Percentiles rank a stretch among this genome's conserved stretches.
Conservation (phyloP, 2,888 invertebrate genomes). For the Melieria omissa region DNA sequence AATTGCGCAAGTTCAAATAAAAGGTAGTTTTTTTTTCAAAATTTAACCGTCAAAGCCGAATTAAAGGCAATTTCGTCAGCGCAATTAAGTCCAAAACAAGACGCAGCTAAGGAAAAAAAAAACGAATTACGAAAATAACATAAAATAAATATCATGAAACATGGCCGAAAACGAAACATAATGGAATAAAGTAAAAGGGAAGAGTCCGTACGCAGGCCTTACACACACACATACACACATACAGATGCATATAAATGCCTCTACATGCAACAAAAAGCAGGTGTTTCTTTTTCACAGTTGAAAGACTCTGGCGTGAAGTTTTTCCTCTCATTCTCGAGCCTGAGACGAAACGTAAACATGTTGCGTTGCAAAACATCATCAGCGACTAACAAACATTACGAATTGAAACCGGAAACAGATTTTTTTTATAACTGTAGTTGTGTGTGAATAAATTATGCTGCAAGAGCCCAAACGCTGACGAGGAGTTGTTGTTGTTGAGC, state of each 20-base stretch:
- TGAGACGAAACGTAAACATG: neutral
- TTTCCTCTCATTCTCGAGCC: neutral
- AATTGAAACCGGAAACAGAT: constrained; percentile 22
- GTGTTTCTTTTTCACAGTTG: constrained; percentile 27
- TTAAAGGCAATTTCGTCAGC: constrained; percentile 28
- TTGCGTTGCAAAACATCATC: constrained; percentile 13
- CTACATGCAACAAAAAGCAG: constrained; percentile 1
- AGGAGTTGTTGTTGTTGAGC: too few species aligned
- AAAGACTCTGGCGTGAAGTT: constrained; percentile 16
- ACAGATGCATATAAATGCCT: neutral
- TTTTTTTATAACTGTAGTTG: constrained; percentile 20
- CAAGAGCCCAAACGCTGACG: neutral
- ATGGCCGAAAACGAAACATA: neutral
- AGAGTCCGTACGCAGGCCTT: too few species aligned
- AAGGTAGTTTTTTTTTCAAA: constrained; percentile 5
- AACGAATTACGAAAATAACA: neutral
- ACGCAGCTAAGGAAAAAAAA: constrained; percentile 1
- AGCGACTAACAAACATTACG: neutral
- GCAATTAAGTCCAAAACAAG: constrained; percentile 13
- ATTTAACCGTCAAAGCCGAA: constrained; percentile 14
- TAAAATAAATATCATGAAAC: neutral
- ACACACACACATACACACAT: too few species aligned
- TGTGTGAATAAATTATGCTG: constrained; percentile 13
- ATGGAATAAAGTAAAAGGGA: neutral
- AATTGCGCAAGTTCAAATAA: too few species aligned